Conservation (phyloP, 2,888 invertebrate genomes). For the Tineola bisselliella region DNA sequence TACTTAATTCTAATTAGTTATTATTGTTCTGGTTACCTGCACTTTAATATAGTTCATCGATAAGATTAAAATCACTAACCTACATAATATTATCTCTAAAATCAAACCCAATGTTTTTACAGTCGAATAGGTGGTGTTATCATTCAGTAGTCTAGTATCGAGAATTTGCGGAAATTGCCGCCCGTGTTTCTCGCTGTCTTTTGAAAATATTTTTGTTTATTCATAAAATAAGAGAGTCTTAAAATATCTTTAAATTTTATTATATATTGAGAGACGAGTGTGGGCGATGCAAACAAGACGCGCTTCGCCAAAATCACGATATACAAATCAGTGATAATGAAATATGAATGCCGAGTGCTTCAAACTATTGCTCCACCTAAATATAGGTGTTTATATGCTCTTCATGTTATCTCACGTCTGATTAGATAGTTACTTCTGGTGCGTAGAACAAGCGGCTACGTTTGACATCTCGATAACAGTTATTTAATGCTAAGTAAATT, state of each 20-base stretch:
- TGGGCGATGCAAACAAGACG: background rate
- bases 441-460: conserved; percentile 2
- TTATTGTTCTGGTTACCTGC: background rate
- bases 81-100: background rate
- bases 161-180: background rate
- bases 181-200: background rate
- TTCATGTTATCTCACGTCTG: background rate
- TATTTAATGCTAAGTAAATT: background rate
- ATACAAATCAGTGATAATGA: conserved; percentile 7
- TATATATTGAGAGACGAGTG: background rate
- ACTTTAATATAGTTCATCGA: background rate
- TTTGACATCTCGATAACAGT: conserved; percentile 3
- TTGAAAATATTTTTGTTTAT: background rate
- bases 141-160: too few species aligned
- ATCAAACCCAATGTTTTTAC: background rate
- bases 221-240: background rate
- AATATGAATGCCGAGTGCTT: conserved; percentile 4
- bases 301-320: background rate
- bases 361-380: conserved; percentile 6
- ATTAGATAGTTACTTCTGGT: conserved; percentile 3
- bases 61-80: background rate
- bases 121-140: too few species aligned
- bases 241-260: background rate
- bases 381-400: conserved; percentile 11
- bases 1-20: background rate